Conservation (phyloP, 2,113 vertebrate species). For the Odontesthes bonariensis region DNA sequence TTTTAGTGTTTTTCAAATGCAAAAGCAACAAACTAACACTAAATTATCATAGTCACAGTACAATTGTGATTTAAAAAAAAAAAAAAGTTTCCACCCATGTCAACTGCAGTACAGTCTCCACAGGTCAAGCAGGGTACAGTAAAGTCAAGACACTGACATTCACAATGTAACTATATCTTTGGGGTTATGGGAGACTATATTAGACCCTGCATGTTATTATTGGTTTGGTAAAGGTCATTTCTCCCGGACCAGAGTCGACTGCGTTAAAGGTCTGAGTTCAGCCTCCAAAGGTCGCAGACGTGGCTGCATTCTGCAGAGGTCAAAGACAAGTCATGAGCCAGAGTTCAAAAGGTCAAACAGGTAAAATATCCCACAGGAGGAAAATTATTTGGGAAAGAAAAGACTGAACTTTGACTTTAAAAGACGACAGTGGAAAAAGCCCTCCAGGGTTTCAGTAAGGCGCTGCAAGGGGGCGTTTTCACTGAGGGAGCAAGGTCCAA, state of each 20-base stretch:
- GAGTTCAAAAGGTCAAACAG: conserved; percentile 28
- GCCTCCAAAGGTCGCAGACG: conserved; percentile 67
- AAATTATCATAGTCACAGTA: not conserved
- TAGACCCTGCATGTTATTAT: conserved; percentile 65
- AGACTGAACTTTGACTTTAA: conserved; percentile 41
- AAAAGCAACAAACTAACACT: not conserved
- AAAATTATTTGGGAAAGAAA: conserved; percentile 5
- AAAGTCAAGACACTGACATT: conserved; percentile 70
- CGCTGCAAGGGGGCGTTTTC: conserved; percentile 17
- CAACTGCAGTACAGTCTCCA: not conserved
- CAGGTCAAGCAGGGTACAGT: conserved; percentile 34
- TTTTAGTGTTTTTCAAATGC: not conserved
- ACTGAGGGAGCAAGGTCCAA: conserved; percentile 59
- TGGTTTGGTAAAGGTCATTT: conserved; percentile 77
- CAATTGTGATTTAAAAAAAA: not conserved
- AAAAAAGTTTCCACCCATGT: not conserved
- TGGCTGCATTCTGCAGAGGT: conserved; percentile 72
- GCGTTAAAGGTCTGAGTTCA: conserved; percentile 82
- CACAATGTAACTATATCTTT: conserved; percentile 76
- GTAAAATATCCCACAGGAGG: conserved; percentile 29
- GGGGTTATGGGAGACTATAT: conserved; percentile 76
- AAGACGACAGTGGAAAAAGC: not conserved
- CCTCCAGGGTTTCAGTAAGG: not conserved
- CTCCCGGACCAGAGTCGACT: conserved; percentile 13
- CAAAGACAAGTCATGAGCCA: conserved; percentile 42